Evolutionary conservation across 1,140 invertebrate genomes (phyloP).

Genomic region (Drosophila kepulauana): DNA sequence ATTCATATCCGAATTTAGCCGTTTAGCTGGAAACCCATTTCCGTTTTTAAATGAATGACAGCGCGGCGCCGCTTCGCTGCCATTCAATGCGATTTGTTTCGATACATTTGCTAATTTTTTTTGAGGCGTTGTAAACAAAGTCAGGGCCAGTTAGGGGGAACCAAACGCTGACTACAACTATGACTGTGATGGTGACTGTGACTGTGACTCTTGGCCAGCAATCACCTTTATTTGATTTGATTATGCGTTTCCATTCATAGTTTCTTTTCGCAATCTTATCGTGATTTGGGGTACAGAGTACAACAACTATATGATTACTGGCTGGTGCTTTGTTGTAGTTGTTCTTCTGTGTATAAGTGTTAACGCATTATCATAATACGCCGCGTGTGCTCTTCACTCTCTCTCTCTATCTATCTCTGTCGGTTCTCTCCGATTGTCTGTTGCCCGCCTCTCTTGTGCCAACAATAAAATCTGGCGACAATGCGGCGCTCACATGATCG

Average conservation of each 20-base stretch:
- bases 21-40: conserved; percentile 62
- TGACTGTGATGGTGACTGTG: conserved; percentile 27
- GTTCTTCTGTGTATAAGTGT: conserved; percentile 11
- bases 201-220: conserved; percentile 4
- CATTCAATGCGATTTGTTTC: not conserved
- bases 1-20: conserved; percentile 52
- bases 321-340: conserved; percentile 19
- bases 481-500: conserved; percentile 75
- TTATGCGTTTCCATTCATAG: conserved; percentile 65
- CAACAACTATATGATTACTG: conserved; percentile 30
- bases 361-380: conserved; percentile 39
- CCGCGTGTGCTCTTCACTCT: conserved; percentile 8
- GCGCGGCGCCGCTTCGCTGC: not conserved
- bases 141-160: conserved; percentile 51
- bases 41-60: conserved; percentile 62
- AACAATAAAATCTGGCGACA: conserved; percentile 55
- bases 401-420: not conserved
- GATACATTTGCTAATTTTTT: conserved; percentile 49
- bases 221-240: not conserved
- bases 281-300: conserved; percentile 60
- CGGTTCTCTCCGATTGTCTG: conserved; percentile 1
- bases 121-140: conserved; percentile 66
- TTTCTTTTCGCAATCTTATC: conserved; percentile 70
- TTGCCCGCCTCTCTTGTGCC: conserved; percentile 25
- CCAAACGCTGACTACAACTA: conserved; percentile 9